Conservation (phyloP, 2,888 invertebrate genomes). For the Smittia aterrima region DNA sequence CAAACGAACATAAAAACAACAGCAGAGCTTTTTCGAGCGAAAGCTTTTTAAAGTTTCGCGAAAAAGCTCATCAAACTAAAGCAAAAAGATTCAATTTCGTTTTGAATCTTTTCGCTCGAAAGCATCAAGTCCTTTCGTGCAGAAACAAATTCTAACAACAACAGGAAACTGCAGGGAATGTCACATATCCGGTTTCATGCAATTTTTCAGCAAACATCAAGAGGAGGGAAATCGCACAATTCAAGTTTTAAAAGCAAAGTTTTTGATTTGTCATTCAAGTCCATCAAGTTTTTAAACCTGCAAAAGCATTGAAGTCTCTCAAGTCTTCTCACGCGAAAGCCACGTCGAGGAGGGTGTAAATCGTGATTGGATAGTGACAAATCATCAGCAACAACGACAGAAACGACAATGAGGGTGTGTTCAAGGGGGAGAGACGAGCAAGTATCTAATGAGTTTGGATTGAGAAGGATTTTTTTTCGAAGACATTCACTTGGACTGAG, state of each 20-base stretch:
- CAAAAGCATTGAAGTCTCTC: constrained; percentile 1
- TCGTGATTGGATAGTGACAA: not conserved
- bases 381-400: not conserved
- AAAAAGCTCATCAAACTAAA: no score
- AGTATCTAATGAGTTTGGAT: not conserved
- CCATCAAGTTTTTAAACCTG: not conserved
- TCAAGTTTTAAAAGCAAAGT: not conserved
- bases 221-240: not conserved
- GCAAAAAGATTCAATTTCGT: no score
- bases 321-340: not conserved
- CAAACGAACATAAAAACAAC: not conserved
- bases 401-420: no score
- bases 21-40: no score
- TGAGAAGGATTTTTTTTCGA: not conserved
- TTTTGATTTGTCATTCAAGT: no score
- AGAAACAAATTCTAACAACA: not conserved
- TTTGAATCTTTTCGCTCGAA: no score
- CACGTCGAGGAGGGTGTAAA: not conserved
- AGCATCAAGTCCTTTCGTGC: no score
- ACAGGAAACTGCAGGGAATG: not conserved
- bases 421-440: not conserved
- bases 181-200: constrained; percentile 1
- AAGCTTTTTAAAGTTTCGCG: no score
- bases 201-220: not conserved
- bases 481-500: not conserved